Base-by-base conservation (phyloP, 2,113 vertebrate genomes). In the Indicator indicator region DNA sequence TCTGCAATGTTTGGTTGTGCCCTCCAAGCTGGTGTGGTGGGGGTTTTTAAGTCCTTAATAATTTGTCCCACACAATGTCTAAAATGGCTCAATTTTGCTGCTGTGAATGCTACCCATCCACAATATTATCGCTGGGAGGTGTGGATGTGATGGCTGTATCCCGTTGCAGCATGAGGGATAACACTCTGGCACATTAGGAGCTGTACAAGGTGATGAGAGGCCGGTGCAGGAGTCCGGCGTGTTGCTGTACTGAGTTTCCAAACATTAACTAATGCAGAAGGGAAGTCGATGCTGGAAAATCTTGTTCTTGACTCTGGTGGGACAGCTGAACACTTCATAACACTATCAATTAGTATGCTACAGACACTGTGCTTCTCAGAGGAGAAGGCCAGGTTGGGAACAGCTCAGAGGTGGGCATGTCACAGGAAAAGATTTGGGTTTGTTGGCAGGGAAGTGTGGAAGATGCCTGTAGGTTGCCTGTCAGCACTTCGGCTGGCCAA, bases 221-320 rank as follows among this genome's bases (percentile, higher is more conserved):
- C 56, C 0, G 0, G 70, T 4, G n/a, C 75, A 82, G 63, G 74
- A 76, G 46, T 7, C 55, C 0, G 0, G 28, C 0, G 1, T 52
- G 81, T 88, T 77, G 85, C 54, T 74, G 62, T 15, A 58, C 14
- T 0, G 7, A 62, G 42, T 88, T 93, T 91, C 85, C 85, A 90
- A 95, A 50, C 58, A 23, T 69, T 68, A 62, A 91, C 77, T 81
- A 86, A 86, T n/a, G 79, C 40, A 1, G 44, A 77, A 84, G 58
- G 76, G 79, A 95, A 88, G 64, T 40, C 3, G 16, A 27, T 68
- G 11, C 88, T 86, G 91, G 89, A 93, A 94, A 95, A 91, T 65
- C 83, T 83, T 83, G 40, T 50, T 94, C 82, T 80, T 77, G 82
- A 60, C 72, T 0, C 2, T 86, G 79, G 38, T 71, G 62, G 79